Base-by-base conservation (phyloP, 1,140 invertebrate genomes). In the Meloidogyne floridensis region DNA sequence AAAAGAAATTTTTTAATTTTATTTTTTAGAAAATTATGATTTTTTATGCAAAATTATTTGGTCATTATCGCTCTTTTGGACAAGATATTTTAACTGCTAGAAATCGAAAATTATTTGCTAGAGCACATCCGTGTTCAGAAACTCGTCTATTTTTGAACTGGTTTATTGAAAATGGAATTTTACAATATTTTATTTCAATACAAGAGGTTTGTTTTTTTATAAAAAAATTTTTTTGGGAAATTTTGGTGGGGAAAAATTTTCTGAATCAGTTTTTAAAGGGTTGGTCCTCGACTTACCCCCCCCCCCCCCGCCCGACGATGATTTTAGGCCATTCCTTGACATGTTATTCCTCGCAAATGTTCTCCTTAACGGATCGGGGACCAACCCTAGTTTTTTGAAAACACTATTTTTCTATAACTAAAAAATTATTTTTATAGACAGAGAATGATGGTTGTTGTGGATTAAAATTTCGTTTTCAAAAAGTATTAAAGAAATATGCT, bases 41-140 rank as follows among this genome's bases (percentile, higher is more conserved):
- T 59, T 85, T 70, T 32, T 85, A 85, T 69, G 84, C 84, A 65
- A 86, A 84, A 69, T 47, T 87, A 13, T 85, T 85, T 59, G 84
- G 84, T n/a, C 84, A 85, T 71, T 85, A 80, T 77, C 42, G 77
- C 13, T 47, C 32, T 18, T 84, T 87, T 73, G 84, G 84, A 18
- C 15, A 76, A 18, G 54, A 77, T 71, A 73, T 85, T 75, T 65
- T 86, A n/a, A 72, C 85, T 7, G 75, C 84, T 8, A 53, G 86
- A 43, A 81, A 84, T 43, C 86, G 84, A 18, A 85, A 85, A 78
- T n/a, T 72, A 47, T 87, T 85, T 20, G 86, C 82, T 43, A 54
- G 43, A 20, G 77, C 77, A 6, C 83, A 84, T 76, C 83, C 83
- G 2, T 82, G 84, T 77, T n/a, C 81, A 47, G 84, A 85, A 70